phyloP scores from a whole-genome alignment of 2,113 vertebrate genomes.

The Struthio camelus region DNA sequence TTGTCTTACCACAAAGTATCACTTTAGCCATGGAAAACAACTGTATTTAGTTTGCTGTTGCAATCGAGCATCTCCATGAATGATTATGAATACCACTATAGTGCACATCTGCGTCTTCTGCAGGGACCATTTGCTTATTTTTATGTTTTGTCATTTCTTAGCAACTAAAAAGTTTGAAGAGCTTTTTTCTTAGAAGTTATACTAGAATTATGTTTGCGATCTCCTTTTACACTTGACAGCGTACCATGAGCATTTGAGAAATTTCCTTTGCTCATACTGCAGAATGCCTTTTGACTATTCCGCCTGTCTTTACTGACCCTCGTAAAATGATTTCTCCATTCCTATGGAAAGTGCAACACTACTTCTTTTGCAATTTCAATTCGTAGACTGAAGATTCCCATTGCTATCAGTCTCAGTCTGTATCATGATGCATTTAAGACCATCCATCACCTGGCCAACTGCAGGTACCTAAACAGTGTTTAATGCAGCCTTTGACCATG shows the following conservation, averaged over 20 bases:
- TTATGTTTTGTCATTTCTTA: conserved; percentile 54
- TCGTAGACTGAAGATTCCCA: not conserved
- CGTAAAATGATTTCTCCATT: not conserved
- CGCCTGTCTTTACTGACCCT: not conserved
- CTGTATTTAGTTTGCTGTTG: not conserved
- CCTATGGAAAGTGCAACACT: not conserved
- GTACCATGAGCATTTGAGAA: not conserved
- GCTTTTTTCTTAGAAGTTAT: not conserved
- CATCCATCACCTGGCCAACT: not conserved
- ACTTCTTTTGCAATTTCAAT: not conserved
- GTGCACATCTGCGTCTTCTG: not conserved
- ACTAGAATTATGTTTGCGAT: not conserved
- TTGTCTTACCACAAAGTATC: not conserved
- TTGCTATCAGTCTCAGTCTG: not conserved
- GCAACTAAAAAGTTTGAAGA: conserved; percentile 31
- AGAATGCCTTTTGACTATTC: not conserved
- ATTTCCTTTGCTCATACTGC: conserved; percentile 6
- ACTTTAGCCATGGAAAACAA: conserved; percentile 16
- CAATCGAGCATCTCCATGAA: not conserved
- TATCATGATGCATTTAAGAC: not conserved
- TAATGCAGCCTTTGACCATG: not conserved
- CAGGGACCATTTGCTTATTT: not conserved
- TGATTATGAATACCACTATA: not conserved
- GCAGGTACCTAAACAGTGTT: fast-evolving
- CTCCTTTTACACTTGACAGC: not conserved